Base-by-base conservation (phyloP, 2,888 invertebrate species). In the Idaea aversata region DNA sequence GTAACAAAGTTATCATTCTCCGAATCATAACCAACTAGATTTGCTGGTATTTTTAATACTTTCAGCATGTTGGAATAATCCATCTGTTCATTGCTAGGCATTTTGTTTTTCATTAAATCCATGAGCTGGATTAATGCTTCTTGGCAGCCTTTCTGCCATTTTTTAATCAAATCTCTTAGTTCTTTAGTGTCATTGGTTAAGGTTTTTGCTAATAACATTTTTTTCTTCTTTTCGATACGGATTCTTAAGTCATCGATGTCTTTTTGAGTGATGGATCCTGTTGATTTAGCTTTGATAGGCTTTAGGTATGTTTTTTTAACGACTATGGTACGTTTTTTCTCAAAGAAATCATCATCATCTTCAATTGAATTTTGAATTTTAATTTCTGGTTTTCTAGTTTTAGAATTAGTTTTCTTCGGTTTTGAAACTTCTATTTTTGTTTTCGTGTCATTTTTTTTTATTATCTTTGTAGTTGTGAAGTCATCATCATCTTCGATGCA, bases 121-220 rank as follows among this genome's bases (percentile, higher is more conserved):
- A 94, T 85, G 15, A 94, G 81, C 66, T 94, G 91, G 67, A 87
- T 84, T 16, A 94, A 76, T 0, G 94, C 94, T 73, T 88, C 87
- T 70, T 93, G 93, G 69, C 94, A 94, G 0, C 93, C 94, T 64
- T 83, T 88, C 71, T 93, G 91, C 94, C 94, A 94, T 72, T 88
- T 93, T 66, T 90, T 88, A 36, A 94, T 94, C 35, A 93, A 80
- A 58, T 70, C 80, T 67, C 88, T 78, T 5, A 94, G 73, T 75
- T 94, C 94, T 68, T 88, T 88, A 0, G 90, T 88, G 58, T 94
- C 93, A 62, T 90, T 85, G 16, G 88, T 84, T 68, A 87, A 80
- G 35, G 86, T 76, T 76, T 86, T 84, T 0, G 88, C 88, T 63
- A 90, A 61, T 0, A 92, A 79, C 6, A 87, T 70, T 69, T 86